Conservation (phyloP, 2,888 invertebrate species). For the Chelonus formosanus region DNA sequence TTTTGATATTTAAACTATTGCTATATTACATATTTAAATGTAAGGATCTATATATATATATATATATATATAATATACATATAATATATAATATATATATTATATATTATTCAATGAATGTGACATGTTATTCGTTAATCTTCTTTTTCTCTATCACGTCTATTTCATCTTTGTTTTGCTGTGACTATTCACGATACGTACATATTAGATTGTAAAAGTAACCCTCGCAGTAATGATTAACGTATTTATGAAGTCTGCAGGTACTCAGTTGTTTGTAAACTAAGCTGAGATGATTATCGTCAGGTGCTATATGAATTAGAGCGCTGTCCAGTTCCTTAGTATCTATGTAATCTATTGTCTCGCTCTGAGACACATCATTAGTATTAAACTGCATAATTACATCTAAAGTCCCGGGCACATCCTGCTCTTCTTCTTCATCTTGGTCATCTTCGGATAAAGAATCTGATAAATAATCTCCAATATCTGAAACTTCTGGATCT, state of each 20-base stretch:
- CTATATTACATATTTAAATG: not conserved
- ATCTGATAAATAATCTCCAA: constrained; percentile 54
- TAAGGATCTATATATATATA: too few relatives aligned
- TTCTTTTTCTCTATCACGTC: constrained; percentile 2
- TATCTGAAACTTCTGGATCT: constrained; percentile 54
- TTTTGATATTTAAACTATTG: too few relatives aligned
- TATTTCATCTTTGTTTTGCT: constrained; percentile 23
- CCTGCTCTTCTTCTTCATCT: constrained; percentile 43
- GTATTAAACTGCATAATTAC: constrained; percentile 60
- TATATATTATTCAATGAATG: not conserved
- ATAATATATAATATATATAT: too few relatives aligned
- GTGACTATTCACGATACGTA: constrained; percentile 54
- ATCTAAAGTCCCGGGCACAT: constrained; percentile 50
- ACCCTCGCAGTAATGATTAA: constrained; percentile 58
- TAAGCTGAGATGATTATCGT: constrained; percentile 74
- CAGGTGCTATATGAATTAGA: constrained; percentile 72
- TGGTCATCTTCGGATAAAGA: constrained; percentile 46
- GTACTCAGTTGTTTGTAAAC: constrained; percentile 70
- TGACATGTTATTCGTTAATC: constrained; percentile 1
- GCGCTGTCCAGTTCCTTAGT: constrained; percentile 61
- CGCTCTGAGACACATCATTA: constrained; percentile 42
- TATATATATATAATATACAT: too few relatives aligned
- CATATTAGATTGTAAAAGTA: constrained; percentile 60
- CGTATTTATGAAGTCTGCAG: constrained; percentile 57
- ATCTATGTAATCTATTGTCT: constrained; percentile 57